Percentiles rank a stretch among this genome's conserved stretches.
Evolutionary conservation across 2,888 invertebrate species (phyloP).

Genomic region (Mythimna loreyi): DNA sequence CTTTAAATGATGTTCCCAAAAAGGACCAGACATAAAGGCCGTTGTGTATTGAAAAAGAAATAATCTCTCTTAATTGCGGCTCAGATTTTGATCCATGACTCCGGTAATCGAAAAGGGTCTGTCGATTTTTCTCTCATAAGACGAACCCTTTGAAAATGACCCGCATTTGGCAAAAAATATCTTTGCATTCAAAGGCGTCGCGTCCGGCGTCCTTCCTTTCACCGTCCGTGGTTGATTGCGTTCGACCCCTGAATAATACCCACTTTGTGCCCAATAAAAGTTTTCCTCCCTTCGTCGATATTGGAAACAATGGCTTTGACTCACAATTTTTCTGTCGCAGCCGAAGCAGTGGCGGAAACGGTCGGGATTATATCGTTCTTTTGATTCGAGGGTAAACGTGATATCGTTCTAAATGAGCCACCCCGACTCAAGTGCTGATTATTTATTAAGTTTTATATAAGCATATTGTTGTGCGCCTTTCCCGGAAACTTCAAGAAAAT

Average conservation of each 20-base stretch:
- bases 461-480: slow-evolving; percentile 30
- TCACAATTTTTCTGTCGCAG: slow-evolving; percentile 85
- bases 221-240: slow-evolving; percentile 83
- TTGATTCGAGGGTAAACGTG: slow-evolving; percentile 87
- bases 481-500: slow-evolving; percentile 8
- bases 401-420: slow-evolving; percentile 82
- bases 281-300: slow-evolving; percentile 84
- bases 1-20: slow-evolving; percentile 63
- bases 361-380: slow-evolving; percentile 84
- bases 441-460: slow-evolving; percentile 66
- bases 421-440: slow-evolving; percentile 65
- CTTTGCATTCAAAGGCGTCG: slow-evolving; percentile 88
- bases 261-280: slow-evolving; percentile 90
- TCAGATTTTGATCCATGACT: slow-evolving; percentile 80
- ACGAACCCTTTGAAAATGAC: slow-evolving; percentile 87
- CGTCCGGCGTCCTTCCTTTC: slow-evolving; percentile 81
- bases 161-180: slow-evolving; percentile 87
- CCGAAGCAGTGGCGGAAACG: slow-evolving; percentile 75
- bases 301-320: slow-evolving; percentile 90
- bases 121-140: slow-evolving; percentile 83
- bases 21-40: slow-evolving; percentile 70
- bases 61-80: slow-evolving; percentile 85
- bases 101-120: slow-evolving; percentile 86
- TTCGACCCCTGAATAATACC: slow-evolving; percentile 87
- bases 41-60: slow-evolving; percentile 73